A percentile compares a stretch with the other conserved stretches of the same genome.
phyloP scores from a whole-genome alignment of 2,113 vertebrate species.

The Bos taurus region DNA sequence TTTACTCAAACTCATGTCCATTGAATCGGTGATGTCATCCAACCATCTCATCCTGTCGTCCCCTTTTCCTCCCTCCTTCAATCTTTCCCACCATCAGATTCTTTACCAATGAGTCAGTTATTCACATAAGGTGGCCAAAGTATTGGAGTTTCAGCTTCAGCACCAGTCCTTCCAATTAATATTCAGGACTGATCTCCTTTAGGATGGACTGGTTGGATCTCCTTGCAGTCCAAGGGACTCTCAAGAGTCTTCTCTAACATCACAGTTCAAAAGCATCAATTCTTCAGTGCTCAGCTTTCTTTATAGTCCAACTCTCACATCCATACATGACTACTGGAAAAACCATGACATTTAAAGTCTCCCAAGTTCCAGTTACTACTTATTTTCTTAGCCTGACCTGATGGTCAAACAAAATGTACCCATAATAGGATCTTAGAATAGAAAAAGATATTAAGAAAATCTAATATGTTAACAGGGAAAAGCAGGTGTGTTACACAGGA shows the following conservation, averaged over 20 bases:
- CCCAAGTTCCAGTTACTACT: background rate
- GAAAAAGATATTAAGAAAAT: background rate
- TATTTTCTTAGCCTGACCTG: background rate
- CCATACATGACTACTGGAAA: background rate
- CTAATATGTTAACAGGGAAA: background rate
- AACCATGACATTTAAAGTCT: background rate
- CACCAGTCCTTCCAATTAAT: background rate
- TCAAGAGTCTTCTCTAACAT: background rate
- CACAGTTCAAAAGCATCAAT: background rate
- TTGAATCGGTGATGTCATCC: fast-evolving
- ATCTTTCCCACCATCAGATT: background rate
- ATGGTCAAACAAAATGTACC: background rate
- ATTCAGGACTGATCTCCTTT: background rate
- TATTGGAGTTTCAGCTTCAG: background rate
- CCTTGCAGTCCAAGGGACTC: background rate
- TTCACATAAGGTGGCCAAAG: background rate
- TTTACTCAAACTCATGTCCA: background rate
- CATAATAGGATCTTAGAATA: background rate
- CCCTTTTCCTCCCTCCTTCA: background rate
- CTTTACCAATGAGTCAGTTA: background rate
- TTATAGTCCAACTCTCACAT: background rate
- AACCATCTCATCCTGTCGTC: background rate
- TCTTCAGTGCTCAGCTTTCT: fast-evolving
- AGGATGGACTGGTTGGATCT: background rate
- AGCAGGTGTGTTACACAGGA: fast-evolving